Percentiles rank a stretch among this genome's conserved stretches.
Conservation (phyloP, 2,797 vertebrate genomes). For the Protonibea diacanthus region DNA sequence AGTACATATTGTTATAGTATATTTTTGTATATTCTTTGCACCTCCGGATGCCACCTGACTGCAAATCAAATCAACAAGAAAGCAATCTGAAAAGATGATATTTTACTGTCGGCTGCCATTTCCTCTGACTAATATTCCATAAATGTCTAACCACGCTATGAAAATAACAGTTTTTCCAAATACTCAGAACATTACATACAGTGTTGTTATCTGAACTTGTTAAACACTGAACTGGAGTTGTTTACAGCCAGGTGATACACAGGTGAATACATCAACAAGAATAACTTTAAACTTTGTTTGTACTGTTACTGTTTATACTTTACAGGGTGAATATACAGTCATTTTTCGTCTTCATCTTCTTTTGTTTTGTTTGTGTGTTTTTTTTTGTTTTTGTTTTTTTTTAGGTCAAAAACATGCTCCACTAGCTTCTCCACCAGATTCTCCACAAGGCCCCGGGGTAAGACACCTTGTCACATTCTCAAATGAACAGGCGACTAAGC, state of each 20-base stretch:
- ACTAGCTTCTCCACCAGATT: slow-evolving; percentile 74
- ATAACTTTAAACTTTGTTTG: neutral
- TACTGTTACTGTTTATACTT: neutral
- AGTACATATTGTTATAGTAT: neutral
- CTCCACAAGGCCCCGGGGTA: slow-evolving; percentile 89
- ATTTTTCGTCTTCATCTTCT: neutral
- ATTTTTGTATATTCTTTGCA: slow-evolving; percentile 6
- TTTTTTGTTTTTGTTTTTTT: slow-evolving; percentile 45
- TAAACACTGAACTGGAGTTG: slow-evolving; percentile 36
- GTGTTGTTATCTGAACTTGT: slow-evolving; percentile 38
- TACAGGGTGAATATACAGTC: neutral
- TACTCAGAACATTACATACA: slow-evolving; percentile 31
- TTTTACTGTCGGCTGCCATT: slow-evolving; percentile 34
- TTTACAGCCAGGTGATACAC: slow-evolving; percentile 5
- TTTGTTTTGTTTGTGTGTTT: slow-evolving; percentile 27
- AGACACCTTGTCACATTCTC: slow-evolving; percentile 69
- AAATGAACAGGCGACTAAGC: slow-evolving; percentile 14
- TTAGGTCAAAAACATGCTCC: slow-evolving; percentile 68
- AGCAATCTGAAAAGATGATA: slow-evolving; percentile 37
- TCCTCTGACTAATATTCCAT: slow-evolving; percentile 35
- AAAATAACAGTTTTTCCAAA: slow-evolving; percentile 38
- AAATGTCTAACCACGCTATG: slow-evolving; percentile 39
- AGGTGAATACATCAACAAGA: slow-evolving; percentile 9
- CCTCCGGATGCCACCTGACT: slow-evolving; percentile 27
- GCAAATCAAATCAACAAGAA: slow-evolving; percentile 48